Percentiles rank a stretch among this genome's conserved stretches.
Conservation (phyloP, 1,140 invertebrate species). For the Oryctes rhinoceros region DNA sequence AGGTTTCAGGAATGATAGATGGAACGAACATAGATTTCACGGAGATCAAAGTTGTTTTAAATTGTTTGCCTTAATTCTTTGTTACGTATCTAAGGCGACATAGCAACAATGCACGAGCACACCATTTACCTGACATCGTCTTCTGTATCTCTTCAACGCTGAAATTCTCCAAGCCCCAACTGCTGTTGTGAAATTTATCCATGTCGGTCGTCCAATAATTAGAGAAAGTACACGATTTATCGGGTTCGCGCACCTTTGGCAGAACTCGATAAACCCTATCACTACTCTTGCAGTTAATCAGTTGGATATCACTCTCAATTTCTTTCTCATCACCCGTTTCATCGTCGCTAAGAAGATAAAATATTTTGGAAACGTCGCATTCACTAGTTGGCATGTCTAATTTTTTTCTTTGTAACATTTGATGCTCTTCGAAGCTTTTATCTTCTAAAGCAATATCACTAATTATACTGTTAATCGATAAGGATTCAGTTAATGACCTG, state of each 20-base stretch:
- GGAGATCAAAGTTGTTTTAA: no score
- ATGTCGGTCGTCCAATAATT: constrained; percentile 41
- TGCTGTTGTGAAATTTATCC: constrained; percentile 40
- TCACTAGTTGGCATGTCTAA: neutral
- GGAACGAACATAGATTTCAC: no score
- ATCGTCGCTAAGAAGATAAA: constrained; percentile 17
- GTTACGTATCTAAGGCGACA: no score
- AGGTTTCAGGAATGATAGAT: no score
- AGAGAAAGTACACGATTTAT: neutral
- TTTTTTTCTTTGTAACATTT: no score
- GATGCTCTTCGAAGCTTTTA: no score
- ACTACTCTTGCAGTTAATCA: neutral
- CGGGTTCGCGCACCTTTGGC: neutral
- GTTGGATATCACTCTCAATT: neutral
- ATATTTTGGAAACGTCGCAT: constrained; percentile 9
- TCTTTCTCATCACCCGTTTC: neutral
- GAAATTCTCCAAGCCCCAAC: constrained; percentile 41
- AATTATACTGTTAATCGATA: neutral
- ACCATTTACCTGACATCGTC: constrained; percentile 45
- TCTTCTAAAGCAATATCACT: no score
- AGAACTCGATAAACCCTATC: neutral
- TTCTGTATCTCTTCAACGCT: constrained; percentile 42
- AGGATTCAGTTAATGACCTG: neutral
- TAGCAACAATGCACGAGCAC: no score
- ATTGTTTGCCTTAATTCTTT: no score